phyloP scores from a whole-genome alignment of 2,797 vertebrate species.

The Alca torda region DNA sequence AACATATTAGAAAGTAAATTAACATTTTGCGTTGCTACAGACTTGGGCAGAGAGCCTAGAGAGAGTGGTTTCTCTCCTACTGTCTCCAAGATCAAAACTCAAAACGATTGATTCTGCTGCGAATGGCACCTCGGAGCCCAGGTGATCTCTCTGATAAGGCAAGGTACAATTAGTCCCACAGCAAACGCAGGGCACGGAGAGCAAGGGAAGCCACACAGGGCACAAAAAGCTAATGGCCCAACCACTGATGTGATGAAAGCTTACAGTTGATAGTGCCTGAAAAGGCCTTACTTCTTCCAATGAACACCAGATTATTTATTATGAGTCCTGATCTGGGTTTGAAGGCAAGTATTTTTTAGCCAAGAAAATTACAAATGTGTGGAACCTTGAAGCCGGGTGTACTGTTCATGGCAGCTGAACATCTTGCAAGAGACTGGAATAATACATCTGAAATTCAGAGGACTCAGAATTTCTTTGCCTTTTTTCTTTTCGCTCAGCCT shows the following conservation, averaged over 20 bases:
- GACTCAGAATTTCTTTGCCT: not conserved
- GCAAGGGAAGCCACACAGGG: not conserved
- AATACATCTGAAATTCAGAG: not conserved
- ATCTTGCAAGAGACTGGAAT: not conserved
- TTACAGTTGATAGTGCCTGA: not conserved
- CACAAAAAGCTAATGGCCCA: not conserved
- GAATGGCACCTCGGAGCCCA: not conserved
- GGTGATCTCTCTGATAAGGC: rapidly evolving
- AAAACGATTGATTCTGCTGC: not conserved
- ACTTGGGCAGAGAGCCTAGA: not conserved
- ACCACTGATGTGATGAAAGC: not conserved
- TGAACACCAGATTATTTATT: not conserved
- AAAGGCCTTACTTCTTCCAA: not conserved
- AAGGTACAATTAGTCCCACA: not conserved
- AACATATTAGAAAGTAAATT: not conserved
- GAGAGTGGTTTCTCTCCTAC: not conserved
- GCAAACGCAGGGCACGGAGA: not conserved
- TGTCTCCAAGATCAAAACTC: not conserved
- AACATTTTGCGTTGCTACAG: not conserved
- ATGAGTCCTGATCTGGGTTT: not conserved
- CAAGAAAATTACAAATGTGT: not conserved
- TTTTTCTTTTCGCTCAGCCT: not conserved
- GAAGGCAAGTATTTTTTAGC: not conserved
- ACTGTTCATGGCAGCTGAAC: not conserved
- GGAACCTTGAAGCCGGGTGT: not conserved